phyloP scores from a whole-genome alignment of 2,797 vertebrate species.

The Cephalopachus bancanus region DNA sequence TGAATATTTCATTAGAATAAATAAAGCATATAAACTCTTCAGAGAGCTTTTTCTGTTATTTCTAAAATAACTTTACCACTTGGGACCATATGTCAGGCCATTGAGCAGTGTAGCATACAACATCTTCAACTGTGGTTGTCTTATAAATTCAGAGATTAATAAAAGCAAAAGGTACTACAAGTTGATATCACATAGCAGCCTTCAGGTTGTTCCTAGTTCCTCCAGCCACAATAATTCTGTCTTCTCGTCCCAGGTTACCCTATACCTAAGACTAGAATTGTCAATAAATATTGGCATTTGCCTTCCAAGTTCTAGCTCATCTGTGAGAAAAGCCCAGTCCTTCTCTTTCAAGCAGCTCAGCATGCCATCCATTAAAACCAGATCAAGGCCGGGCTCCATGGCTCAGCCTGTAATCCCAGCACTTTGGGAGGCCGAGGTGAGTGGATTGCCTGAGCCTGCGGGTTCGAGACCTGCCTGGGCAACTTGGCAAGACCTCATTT shows the following conservation, averaged over 20 bases:
- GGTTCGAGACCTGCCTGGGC: too few species aligned
- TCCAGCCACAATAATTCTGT: too few species aligned
- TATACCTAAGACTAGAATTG: background rate
- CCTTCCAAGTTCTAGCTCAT: background rate
- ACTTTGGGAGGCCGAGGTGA: too few species aligned
- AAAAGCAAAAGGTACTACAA: background rate
- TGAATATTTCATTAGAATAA: slow-evolving; percentile 23
- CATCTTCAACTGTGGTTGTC: background rate
- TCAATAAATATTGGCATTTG: background rate
- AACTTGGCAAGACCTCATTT: too few species aligned
- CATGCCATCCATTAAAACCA: background rate
- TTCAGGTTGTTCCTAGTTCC: background rate
- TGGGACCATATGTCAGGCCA: background rate
- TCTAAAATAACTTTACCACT: background rate
- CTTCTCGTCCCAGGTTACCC: background rate
- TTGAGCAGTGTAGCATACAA: background rate
- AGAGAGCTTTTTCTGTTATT: slow-evolving; percentile 1
- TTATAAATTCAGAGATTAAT: background rate
- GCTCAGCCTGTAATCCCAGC: too few species aligned
- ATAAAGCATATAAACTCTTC: slow-evolving; percentile 15
- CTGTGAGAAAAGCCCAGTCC: background rate
- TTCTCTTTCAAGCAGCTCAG: background rate
- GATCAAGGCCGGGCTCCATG: background rate
- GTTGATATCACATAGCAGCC: background rate
- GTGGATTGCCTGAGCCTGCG: too few species aligned